A percentile compares a stretch with the other conserved stretches of the same genome.
Evolutionary conservation across 2,888 invertebrate genomes (phyloP).

Genomic region (Hyppa rectilinea): DNA sequence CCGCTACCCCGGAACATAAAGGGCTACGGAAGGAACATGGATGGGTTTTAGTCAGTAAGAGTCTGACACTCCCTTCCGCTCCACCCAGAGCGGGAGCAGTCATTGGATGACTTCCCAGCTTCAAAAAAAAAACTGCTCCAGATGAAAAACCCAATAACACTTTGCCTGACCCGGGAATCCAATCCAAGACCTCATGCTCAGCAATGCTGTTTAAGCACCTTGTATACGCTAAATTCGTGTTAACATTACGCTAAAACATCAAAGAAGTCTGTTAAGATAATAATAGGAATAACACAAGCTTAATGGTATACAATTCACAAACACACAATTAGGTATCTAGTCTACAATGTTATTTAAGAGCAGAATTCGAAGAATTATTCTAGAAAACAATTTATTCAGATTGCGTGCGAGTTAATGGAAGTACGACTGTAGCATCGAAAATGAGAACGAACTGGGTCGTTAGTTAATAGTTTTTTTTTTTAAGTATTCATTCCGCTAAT

Average conservation of each 20-base stretch:
- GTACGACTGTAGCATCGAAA: conserved; percentile 34
- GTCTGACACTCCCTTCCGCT: too few relatives aligned
- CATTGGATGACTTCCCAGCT: too few relatives aligned
- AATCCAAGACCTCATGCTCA: background rate
- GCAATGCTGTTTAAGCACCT: background rate
- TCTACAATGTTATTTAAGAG: conserved; percentile 13
- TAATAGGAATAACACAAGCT: background rate
- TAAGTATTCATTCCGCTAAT: too few relatives aligned
- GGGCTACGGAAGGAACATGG: too few relatives aligned
- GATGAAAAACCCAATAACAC: background rate
- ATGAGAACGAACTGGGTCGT: conserved; percentile 30
- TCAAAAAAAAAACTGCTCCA: too few relatives aligned
- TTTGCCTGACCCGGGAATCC: background rate
- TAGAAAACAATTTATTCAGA: conserved; percentile 31
- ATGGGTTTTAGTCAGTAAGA: too few relatives aligned
- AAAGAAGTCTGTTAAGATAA: background rate
- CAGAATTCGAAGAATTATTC: conserved; percentile 27
- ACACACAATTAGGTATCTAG: conserved; percentile 15
- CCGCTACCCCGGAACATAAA: too few relatives aligned
- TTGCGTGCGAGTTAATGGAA: conserved; percentile 41
- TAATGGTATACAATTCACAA: conserved; percentile 10
- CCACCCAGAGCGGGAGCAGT: too few relatives aligned
- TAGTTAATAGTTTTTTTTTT: too few relatives aligned
- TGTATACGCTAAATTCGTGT: background rate
- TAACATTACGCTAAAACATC: background rate